A percentile compares a stretch with the other conserved stretches of the same genome.
These are phyloP conservation scores for Mya arenaria DNA, from an alignment of 1,140 invertebrate species.

Conservation along the genomic window DNA sequence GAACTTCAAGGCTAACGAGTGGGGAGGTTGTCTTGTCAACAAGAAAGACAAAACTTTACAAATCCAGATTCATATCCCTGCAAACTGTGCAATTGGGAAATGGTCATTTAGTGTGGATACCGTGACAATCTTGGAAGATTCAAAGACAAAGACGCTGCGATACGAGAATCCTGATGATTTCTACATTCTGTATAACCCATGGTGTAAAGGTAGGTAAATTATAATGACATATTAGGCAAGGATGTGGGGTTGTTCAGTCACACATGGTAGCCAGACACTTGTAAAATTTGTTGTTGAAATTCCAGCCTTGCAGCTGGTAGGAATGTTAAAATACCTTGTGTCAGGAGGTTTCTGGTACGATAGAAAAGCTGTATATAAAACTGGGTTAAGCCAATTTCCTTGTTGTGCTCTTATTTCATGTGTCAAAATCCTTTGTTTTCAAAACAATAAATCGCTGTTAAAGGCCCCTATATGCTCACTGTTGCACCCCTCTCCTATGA, in stretches of 20 bases:
- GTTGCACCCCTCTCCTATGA: too few species aligned
- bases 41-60: neutral
- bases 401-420: too few species aligned
- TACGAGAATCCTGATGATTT: constrained; percentile 45
- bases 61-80: neutral
- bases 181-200: constrained; percentile 54
- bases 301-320: too few species aligned
- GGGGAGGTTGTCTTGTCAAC: neutral
- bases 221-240: neutral
- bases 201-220: constrained; percentile 48
- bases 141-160: neutral
- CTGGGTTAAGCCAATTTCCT: neutral
- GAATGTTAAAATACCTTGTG: neutral
- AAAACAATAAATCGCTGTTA: too few species aligned
- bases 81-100: neutral
- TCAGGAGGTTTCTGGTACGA: neutral
- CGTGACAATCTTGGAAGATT: neutral
- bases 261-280: too few species aligned
- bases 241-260: neutral
- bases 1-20: neutral
- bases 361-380: neutral
- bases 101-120: neutral
- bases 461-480: too few species aligned
- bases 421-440: too few species aligned
- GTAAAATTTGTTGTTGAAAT: neutral